Base-by-base conservation (phyloP, 2,888 invertebrate genomes). In the Morpho helenor region DNA sequence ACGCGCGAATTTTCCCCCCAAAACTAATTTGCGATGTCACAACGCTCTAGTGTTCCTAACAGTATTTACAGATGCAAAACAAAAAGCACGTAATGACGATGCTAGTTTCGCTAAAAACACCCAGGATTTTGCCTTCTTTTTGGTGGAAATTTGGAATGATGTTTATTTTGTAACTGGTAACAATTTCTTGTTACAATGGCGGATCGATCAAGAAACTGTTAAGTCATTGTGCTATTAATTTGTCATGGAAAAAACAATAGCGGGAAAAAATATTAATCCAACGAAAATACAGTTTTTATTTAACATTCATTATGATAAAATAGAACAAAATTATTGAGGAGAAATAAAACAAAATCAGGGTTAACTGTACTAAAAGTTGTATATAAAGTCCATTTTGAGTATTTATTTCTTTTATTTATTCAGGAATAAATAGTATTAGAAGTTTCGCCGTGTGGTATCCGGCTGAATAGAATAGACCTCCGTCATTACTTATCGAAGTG, bases 1-100 rank as follows among this genome's bases (percentile, higher is more conserved):
- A 49, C 42, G 54, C 48, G 54, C 48, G 48, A 54, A 54, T 54
- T 54, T 52, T 42, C 31, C 66, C 66, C 67, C 66, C 70, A 72
- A 81, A 85, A 87, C 84, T 87, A 85, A 87, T 86, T 86, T 83
- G 84, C 82, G 77, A 75, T 78, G 82, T 87, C 86, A 85, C 83
- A 62, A 59, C 60, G 67, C 56, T 54, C 51, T 75, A 69, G 72
- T 70, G 62, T 65, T 61, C 58, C 60, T 51, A 58, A 71, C 64
- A 61, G 78, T 79, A 79, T 82, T 83, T 80, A 77, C 79, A 75
- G 82, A 84, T 80, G 82, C 76, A 75, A 78, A 82, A 79, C 82
- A 78, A 79, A 84, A 79, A 78, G 78, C 66, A 70, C 72, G 76
- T 78, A 80, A 81, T 85, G 82, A 81, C 80, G 69, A 65, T 66